Evolutionary conservation across 2,113 vertebrate genomes (phyloP), one percentile per base, ranked within the genome.

Genomic region (Grammomys dolichurus): DNA sequence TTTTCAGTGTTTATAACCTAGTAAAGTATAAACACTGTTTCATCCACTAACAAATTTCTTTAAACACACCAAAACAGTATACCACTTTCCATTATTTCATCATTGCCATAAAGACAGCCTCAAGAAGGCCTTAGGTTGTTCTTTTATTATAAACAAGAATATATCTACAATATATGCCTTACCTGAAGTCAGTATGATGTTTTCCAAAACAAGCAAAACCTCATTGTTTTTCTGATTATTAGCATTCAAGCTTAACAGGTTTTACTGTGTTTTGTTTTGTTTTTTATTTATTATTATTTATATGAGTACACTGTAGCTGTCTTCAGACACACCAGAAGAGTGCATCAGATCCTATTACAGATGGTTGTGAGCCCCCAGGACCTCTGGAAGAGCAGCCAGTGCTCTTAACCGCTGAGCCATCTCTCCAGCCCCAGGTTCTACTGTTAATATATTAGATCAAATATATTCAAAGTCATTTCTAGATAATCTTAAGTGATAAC

Each of bases 391-490:
- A 51, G 10, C 51, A 51, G 10, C 10, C 51, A 51, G 51, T 51
- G 51, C 51, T 51, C 51, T 51, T 51, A 51, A 51, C 51, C 10
- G 10, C 51, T 51, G 51, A 51, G 51, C 51, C 51, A 51, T 51
- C 51, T 51, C 51, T 51, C 51, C 51, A 51, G 51, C 51, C 51
- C 51, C n/a, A 33, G 65, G 33, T 90, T 89, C 72, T 86, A 90
- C 31, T 89, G 28, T 88, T 96, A 94, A 75, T 58, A 0, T 60
- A 88, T 92, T 86, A 69, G n/a, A 28, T 87, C 20, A 94, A 95
- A 70, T 89, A 84, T 86, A 94, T 91, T 96, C 95, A 65, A 93
- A 91, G 97, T 51, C 36, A 91, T 70, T 91, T 48, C 78, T 76
- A 89, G 93, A 67, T 95, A 69, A 89, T 72, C 90, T 89, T 78